A percentile compares a stretch with the other conserved stretches of the same genome.
Conservation (phyloP, 2,888 invertebrate genomes). For the Brachyptera putata region DNA sequence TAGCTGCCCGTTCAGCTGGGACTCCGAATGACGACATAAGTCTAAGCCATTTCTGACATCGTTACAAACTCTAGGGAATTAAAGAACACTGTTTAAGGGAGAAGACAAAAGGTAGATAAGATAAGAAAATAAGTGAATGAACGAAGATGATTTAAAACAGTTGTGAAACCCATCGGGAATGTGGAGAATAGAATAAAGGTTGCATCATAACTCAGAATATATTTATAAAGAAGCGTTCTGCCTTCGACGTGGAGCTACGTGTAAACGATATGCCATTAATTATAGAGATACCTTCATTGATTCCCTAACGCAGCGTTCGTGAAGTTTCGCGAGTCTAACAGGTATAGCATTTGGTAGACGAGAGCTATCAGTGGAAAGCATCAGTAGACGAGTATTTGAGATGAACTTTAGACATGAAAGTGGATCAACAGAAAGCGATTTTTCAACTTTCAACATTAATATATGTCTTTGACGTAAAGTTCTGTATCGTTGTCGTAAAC, state of each 20-base stretch:
- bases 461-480: slow-evolving; percentile 10
- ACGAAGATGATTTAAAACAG: neutral
- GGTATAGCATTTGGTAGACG: no score
- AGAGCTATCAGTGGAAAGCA: no score
- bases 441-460: neutral
- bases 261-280: slow-evolving; percentile 19
- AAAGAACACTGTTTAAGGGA: neutral
- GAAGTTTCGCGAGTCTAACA: no score
- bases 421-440: no score
- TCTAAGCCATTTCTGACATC: no score
- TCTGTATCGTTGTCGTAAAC: slow-evolving; percentile 7
- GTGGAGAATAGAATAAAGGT: neutral
- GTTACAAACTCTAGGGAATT: slow-evolving; percentile 3
- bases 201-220: slow-evolving; percentile 18
- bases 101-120: neutral
- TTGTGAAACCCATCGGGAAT: neutral
- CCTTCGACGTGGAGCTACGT: slow-evolving; percentile 15
- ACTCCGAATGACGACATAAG: no score
- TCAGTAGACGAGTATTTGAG: no score
- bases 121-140: neutral
- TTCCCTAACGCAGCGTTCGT: neutral
- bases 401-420: no score
- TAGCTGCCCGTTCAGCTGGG: slow-evolving; percentile 3
- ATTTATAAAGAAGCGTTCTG: slow-evolving; percentile 17
- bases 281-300: slow-evolving; percentile 12